These are phyloP conservation scores for Gracilinanus agilis DNA, from an alignment of 2,113 vertebrate genomes.

Conservation along the genomic window DNA sequence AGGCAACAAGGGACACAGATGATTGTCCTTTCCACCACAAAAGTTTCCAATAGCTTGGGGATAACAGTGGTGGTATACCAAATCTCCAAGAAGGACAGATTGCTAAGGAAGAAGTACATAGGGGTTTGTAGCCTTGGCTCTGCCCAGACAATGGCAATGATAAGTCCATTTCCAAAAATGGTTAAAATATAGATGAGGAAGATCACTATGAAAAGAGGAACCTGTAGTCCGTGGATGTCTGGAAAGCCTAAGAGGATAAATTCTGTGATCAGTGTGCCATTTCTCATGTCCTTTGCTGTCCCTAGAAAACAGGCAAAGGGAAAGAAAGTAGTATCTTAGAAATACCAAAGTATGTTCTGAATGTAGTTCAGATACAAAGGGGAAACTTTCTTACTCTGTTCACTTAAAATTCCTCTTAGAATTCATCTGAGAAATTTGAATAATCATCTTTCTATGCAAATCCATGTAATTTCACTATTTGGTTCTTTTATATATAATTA, in stretches of 20 bases:
- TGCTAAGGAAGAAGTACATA: conserved; percentile 76
- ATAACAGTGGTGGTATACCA: conserved; percentile 59
- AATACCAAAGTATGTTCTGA: neutral
- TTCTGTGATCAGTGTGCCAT: conserved; percentile 49
- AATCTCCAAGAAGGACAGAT: conserved; percentile 71
- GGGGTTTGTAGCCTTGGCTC: conserved; percentile 69
- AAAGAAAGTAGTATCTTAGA: neutral
- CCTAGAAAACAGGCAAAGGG: conserved; percentile 30
- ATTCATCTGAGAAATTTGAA: neutral
- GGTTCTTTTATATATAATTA: neutral
- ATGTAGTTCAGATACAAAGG: neutral
- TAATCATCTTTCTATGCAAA: rapidly evolving
- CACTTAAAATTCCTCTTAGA: neutral
- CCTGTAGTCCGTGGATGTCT: conserved; percentile 41
- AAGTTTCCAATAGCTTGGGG: conserved; percentile 68
- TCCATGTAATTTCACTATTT: neutral
- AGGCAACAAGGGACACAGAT: conserved; percentile 67
- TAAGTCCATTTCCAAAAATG: conserved; percentile 61
- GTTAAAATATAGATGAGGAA: conserved; percentile 60
- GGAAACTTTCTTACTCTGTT: neutral
- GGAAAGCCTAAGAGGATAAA: conserved; percentile 71
- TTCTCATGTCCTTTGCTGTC: conserved; percentile 53
- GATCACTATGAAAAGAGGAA: conserved; percentile 41
- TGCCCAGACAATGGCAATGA: conserved; percentile 52
- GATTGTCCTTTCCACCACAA: conserved; percentile 40